phyloP scores from a whole-genome alignment of 2,113 vertebrate species.

The Neoarius graeffei region DNA sequence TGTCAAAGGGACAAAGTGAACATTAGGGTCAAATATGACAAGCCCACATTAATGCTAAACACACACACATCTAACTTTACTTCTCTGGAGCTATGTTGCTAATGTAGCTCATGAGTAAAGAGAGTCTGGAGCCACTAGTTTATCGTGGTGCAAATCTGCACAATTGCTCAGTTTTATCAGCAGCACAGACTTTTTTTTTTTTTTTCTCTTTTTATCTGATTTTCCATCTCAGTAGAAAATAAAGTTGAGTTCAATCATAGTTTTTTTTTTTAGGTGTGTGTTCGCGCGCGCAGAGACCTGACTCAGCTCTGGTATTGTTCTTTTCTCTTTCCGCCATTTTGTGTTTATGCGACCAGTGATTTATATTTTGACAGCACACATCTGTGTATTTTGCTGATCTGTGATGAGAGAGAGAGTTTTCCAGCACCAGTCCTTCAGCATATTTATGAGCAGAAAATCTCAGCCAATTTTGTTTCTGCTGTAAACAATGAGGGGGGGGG shows the following conservation, averaged over 20 bases:
- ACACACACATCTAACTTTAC: no score
- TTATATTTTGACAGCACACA: slow-evolving; percentile 12
- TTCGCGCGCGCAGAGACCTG: neutral
- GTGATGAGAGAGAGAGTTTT: neutral
- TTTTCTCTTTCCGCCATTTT: neutral
- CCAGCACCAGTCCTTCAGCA: neutral
- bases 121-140: neutral
- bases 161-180: neutral
- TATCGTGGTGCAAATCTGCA: neutral
- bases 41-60: no score
- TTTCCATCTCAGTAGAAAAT: neutral
- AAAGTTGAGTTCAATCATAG: neutral
- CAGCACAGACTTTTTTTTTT: neutral
- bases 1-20: no score
- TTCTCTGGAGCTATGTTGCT: neutral
- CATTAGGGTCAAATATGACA: no score
- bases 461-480: neutral
- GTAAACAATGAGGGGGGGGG: neutral
- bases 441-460: slow-evolving; percentile 1
- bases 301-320: neutral
- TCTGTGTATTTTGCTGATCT: neutral
- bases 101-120: neutral
- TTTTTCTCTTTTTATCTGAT: neutral
- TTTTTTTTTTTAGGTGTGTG: neutral
- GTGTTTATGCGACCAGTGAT: neutral